Conservation (phyloP, 2,797 vertebrate species). For the Pagetopsis macropterus region DNA sequence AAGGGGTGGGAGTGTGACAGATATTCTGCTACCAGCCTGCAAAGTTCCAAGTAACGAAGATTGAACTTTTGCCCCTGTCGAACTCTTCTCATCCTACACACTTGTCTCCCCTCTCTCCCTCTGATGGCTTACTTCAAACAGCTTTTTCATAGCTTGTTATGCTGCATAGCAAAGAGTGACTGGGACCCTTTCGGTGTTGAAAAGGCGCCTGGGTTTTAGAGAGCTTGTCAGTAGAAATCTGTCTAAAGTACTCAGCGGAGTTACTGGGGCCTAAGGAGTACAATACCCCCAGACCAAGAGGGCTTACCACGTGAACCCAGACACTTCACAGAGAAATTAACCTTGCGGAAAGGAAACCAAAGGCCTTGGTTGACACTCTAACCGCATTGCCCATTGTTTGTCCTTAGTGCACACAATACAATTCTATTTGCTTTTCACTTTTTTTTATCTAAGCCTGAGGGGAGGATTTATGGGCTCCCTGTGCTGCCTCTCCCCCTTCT, state of each 20-base stretch:
- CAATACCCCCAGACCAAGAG: conserved; percentile 53
- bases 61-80: conserved; percentile 60
- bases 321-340: conserved; percentile 49
- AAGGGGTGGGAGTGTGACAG: neutral
- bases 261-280: conserved; percentile 56
- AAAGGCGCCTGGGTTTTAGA: conserved; percentile 58
- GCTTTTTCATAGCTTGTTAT: conserved; percentile 49
- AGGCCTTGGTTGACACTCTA: conserved; percentile 46
- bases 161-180: conserved; percentile 48
- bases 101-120: conserved; percentile 40
- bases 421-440: conserved; percentile 64
- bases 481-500: conserved; percentile 42
- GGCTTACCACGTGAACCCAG: conserved; percentile 48
- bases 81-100: conserved; percentile 56
- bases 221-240: conserved; percentile 73
- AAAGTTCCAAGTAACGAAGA: conserved; percentile 41
- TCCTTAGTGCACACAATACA: conserved; percentile 55
- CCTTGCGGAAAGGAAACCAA: conserved; percentile 50
- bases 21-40: conserved; percentile 37
- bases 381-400: conserved; percentile 59
- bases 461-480: conserved; percentile 49
- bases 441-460: conserved; percentile 60
- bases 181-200: conserved; percentile 48
- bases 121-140: conserved; percentile 54
- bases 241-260: conserved; percentile 66